phyloP scores from a whole-genome alignment of 1,140 invertebrate genomes.

The Drosophila nikananu region DNA sequence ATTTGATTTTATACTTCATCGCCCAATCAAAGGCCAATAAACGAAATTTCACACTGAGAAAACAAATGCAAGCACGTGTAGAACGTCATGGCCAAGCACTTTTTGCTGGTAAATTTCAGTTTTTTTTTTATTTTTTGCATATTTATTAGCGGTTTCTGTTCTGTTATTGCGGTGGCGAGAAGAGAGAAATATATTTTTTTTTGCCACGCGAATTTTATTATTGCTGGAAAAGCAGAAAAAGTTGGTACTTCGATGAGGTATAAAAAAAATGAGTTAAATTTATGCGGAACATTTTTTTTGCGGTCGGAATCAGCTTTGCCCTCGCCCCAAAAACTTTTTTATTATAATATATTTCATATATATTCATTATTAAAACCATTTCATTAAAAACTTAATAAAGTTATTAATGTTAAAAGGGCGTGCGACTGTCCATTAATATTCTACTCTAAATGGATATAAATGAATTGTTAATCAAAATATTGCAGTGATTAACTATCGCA shows the following conservation, averaged over 20 bases:
- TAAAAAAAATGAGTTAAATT: slow-evolving; percentile 32
- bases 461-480: slow-evolving; percentile 64
- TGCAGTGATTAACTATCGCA: slow-evolving; percentile 42
- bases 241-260: slow-evolving; percentile 40
- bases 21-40: slow-evolving; percentile 64
- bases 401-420: slow-evolving; percentile 65
- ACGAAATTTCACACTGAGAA: slow-evolving; percentile 27
- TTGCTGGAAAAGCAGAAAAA: slow-evolving; percentile 71
- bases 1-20: slow-evolving; percentile 33
- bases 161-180: background rate
- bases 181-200: slow-evolving; percentile 2
- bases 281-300: background rate
- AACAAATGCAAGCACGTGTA: slow-evolving; percentile 37
- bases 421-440: slow-evolving; percentile 26
- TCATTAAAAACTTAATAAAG: slow-evolving; percentile 65
- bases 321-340: background rate
- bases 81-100: slow-evolving; percentile 7
- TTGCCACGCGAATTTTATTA: slow-evolving; percentile 37
- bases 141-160: slow-evolving; percentile 34
- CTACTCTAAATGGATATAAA: slow-evolving; percentile 54
- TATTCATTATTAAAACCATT: slow-evolving; percentile 43
- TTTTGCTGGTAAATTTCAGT: background rate
- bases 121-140: slow-evolving; percentile 9
- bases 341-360: background rate
- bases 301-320: background rate